These are phyloP conservation scores for Dasypolia templi DNA, from an alignment of 2,888 invertebrate genomes.

Conservation along the genomic window DNA sequence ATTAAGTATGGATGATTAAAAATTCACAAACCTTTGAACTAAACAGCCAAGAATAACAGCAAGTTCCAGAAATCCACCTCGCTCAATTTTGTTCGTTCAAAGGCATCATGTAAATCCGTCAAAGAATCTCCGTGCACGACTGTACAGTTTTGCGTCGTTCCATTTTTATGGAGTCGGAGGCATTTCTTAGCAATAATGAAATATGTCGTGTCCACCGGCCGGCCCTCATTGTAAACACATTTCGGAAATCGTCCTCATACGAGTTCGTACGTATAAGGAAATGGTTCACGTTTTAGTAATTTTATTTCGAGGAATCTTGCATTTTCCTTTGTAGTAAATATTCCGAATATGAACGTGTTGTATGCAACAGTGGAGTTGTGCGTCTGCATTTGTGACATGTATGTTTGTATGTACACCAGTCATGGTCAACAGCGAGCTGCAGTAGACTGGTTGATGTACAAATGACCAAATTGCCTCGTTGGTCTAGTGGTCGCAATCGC, in stretches of 20 bases:
- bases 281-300: slow-evolving; percentile 81
- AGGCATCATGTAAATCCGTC: not conserved
- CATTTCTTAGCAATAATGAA: slow-evolving; percentile 87
- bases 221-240: slow-evolving; percentile 89
- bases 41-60: not conserved
- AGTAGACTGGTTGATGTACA: not conserved
- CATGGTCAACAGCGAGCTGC: not conserved
- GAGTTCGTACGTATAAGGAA: slow-evolving; percentile 76
- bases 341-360: slow-evolving; percentile 54
- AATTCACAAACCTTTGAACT: not conserved
- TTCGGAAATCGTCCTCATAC: slow-evolving; percentile 85
- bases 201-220: slow-evolving; percentile 83
- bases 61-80: not conserved
- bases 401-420: slow-evolving; percentile 7
- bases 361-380: slow-evolving; percentile 13
- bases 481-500: no score
- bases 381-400: slow-evolving; percentile 5
- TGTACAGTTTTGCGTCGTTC: slow-evolving; percentile 80
- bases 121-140: slow-evolving; percentile 45
- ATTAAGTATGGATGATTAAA: not conserved
- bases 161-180: slow-evolving; percentile 81
- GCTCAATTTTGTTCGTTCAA: not conserved
- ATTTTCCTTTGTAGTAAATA: slow-evolving; percentile 76
- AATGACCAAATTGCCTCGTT: no score
- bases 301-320: slow-evolving; percentile 76